Evolutionary conservation across 2,113 vertebrate genomes (phyloP), one percentile per base, ranked within the genome.

Genomic region (Oostethus manadensis): DNA sequence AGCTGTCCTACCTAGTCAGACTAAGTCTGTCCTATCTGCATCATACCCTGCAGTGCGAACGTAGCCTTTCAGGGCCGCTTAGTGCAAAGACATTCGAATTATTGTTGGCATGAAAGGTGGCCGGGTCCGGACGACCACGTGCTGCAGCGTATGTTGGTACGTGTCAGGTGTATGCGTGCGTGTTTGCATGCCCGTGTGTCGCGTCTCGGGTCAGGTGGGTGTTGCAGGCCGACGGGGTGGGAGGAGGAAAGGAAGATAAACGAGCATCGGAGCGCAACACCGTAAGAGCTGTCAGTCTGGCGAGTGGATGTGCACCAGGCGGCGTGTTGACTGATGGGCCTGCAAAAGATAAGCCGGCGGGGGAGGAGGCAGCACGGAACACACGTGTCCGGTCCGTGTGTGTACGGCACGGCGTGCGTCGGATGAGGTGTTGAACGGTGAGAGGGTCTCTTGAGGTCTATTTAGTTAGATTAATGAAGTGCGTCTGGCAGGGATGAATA

Each of bases 401-500:
- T 70, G 65, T 50, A 72, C 38, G 59, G 55, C 43, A 21, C 49
- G 46, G 58, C 23, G 35, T 58, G 54, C 73, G 70, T 68, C 44
- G 76, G 68, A 78, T 62, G 77, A 80, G 79, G 70, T 45, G 66
- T 73, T 76, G 77, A 76, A 81, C 77, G 80, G 74, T 78, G 83
- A 76, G 72, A 59, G 68, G 67, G 58, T 84, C 82, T 82, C 73
- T 78, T 75, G 74, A 77, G 82, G 78, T 84, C 82, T 87, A 84
- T 84, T 84, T 84, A 84, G 81, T 33, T 70, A 62, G 74, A 74
- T 76, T 84, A 84, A 86, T 84, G 83, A 84, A 84, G 81, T 82
- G 79, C 56, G 45, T 84, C 76, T 85, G 77, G 68, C 60, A 55
- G 61, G 66, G 62, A 74, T 62, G 74, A 77, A 83, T 70, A 82